Evolutionary conservation across 2,888 invertebrate species (phyloP).

Genomic region (Apodemia mormo): DNA sequence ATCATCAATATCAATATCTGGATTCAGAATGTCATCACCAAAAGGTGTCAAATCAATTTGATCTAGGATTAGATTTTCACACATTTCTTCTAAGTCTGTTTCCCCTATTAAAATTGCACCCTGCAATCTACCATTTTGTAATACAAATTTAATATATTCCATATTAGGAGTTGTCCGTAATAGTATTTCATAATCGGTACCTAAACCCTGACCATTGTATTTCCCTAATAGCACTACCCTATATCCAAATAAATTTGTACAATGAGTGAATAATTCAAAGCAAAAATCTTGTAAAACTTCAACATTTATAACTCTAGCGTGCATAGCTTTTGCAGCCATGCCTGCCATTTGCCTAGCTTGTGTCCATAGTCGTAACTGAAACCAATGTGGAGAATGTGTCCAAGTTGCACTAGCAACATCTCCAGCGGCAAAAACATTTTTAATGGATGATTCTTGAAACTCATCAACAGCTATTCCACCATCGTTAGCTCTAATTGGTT

Average conservation of each 20-base stretch:
- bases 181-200: conserved; percentile 90
- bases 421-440: conserved; percentile 95
- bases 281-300: conserved; percentile 93
- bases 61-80: conserved; percentile 98
- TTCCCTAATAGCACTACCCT: conserved; percentile 96
- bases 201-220: conserved; percentile 95
- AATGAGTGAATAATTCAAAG: conserved; percentile 98
- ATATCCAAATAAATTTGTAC: conserved; percentile 96
- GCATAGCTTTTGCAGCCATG: conserved; percentile 96
- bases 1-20: conserved; percentile 98
- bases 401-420: conserved; percentile 95
- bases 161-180: conserved; percentile 90
- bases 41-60: conserved; percentile 93
- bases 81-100: conserved; percentile 98
- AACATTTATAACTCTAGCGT: conserved; percentile 81
- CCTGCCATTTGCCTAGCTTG: conserved; percentile 99
- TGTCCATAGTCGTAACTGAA: conserved; percentile 98
- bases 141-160: conserved; percentile 93
- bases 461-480: conserved; percentile 94
- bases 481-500: conserved; percentile 83
- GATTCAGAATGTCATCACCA: conserved; percentile 96
- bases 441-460: conserved; percentile 89
- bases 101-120: conserved; percentile 98
- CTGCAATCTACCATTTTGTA: conserved; percentile 91
- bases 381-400: conserved; percentile 91